These are phyloP conservation scores for Junonia oenone DNA, from an alignment of 2,888 invertebrate genomes.

Conservation along the genomic window DNA sequence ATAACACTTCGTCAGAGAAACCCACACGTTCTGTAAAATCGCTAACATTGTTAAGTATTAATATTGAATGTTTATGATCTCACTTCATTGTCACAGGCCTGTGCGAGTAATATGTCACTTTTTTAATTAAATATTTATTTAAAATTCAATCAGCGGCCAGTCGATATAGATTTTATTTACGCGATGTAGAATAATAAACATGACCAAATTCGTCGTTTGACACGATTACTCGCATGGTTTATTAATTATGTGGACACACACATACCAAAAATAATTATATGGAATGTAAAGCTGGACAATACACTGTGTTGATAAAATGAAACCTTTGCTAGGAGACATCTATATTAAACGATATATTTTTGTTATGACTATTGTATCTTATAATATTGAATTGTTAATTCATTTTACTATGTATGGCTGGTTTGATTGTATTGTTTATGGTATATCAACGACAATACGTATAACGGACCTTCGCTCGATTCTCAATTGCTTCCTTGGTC, in stretches of 20 bases:
- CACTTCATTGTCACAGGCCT: constrained; percentile 70
- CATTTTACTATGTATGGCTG: constrained; percentile 62
- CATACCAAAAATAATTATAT: constrained; percentile 64
- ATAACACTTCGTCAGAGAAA: constrained; percentile 2
- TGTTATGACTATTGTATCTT: constrained; percentile 61
- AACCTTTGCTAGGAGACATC: constrained; percentile 39
- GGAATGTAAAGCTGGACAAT: constrained; percentile 45
- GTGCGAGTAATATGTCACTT: constrained; percentile 33
- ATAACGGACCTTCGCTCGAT: constrained; percentile 30
- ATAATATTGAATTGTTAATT: constrained; percentile 65
- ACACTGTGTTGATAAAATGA: constrained; percentile 41
- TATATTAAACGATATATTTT: constrained; percentile 66
- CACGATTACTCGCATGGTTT: constrained; percentile 53
- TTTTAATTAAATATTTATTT: constrained; percentile 7
- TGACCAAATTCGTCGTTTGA: not conserved
- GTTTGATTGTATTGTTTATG: constrained; percentile 57
- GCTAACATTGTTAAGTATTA: constrained; percentile 69
- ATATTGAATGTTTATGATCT: constrained; percentile 75
- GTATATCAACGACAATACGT: constrained; percentile 35
- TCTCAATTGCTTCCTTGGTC: constrained; percentile 38
- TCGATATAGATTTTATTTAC: not conserved
- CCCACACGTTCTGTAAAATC: constrained; percentile 16
- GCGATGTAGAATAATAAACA: not conserved
- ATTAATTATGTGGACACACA: constrained; percentile 59
- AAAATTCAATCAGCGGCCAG: constrained; percentile 7